Evolutionary conservation across 2,113 vertebrate species (phyloP), one percentile per base, ranked within the genome.

Genomic region (Ginglymostoma cirratum): DNA sequence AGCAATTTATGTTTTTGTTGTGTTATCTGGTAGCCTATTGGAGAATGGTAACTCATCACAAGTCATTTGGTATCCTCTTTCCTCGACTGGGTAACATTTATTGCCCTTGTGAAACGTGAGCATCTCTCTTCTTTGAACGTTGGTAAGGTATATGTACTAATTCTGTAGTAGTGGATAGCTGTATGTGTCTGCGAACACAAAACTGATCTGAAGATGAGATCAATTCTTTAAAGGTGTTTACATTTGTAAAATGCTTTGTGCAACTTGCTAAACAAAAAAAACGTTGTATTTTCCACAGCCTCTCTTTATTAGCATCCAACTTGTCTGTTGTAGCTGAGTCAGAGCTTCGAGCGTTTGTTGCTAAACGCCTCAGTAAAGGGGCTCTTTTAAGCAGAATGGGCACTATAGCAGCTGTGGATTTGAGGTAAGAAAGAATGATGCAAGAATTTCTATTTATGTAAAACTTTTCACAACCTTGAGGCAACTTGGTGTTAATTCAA

Each of bases 361-460:
- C 98, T 3, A 99, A 98, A 97, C 98, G 99, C 76, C 98, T 99
- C 95, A 98, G 97, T n/a, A 99, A 99, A 97, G 99, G 99, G 96
- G 98, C 99, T 0, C 96, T 99, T 95, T 98, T 99, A 69, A 99
- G 98, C 96, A 98, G 98, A 19, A 99, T 99, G 98, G 99, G 99
- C 65, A 99, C 98, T 96, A 98, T 99, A 67, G 98, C 97, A 23
- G 98, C 98, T 0, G 98, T 99, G 97, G 99, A 98, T 66, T 98
- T 99, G 96, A 99, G 98, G 99, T 99, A 97, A 97, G 97, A 96
- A 48, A 3, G 34, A 48, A 10, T 17, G 10, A n/a, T 5, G 23
- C 2, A 38, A 93, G 55, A 66, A 45, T 34, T 83, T 67, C 19
- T 17, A 67, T 66, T 66, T 93, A n/a, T 38, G 38, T 21, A 21